Base-by-base conservation (phyloP, 2,797 vertebrate genomes). In the Melanotaenia maccullochi region DNA sequence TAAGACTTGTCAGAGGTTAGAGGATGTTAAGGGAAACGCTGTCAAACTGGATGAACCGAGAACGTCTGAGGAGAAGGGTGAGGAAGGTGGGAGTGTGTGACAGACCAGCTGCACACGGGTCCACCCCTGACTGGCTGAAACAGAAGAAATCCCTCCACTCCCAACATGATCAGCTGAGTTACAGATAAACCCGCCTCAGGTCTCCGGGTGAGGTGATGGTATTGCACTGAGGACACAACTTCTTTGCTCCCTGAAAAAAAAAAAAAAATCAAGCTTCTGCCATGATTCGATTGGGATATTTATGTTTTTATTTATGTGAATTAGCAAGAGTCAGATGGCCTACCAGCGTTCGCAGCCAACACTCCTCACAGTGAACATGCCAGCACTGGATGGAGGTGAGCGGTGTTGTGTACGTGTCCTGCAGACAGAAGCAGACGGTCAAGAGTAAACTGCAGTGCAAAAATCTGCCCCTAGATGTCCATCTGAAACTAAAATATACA, bases 361-460 rank as follows among this genome's bases (percentile, higher is more conserved):
- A 96, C 80, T 95, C 95, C 83, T 96, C 95, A 83, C 95, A 96
- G 88, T 96, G 96, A 70, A 96, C 94, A 54, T 96, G 95, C 96
- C 96, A 96, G 82, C 96, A 96, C 91, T 96, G 95, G 79, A 96
- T 95, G 74, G 96, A 96, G 16, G 96, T 91, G 57, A 96, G 92
- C 0, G 95, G 96, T 28, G 94, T 91, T 0, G 91, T 93, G 90
- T 96, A 96, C 0, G 93, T 94, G 78, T 95, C 95, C 95, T 96
- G 80, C 13, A 81, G 56, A 61, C 65, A 77, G 28, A 76, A 33
- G 68, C 38, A 18, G 24, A 44, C 14, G 24, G 18, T 51, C 33
- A 28, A 57, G 51, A 20, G 1, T 28, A 1, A 66, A 5, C 13
- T 73, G 90, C 35, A 81, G 63, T 85, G 71, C 44, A 13, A 2